Base-by-base conservation (phyloP, 64 coral and sea anemone genomes). In the Montipora efflorescens region DNA sequence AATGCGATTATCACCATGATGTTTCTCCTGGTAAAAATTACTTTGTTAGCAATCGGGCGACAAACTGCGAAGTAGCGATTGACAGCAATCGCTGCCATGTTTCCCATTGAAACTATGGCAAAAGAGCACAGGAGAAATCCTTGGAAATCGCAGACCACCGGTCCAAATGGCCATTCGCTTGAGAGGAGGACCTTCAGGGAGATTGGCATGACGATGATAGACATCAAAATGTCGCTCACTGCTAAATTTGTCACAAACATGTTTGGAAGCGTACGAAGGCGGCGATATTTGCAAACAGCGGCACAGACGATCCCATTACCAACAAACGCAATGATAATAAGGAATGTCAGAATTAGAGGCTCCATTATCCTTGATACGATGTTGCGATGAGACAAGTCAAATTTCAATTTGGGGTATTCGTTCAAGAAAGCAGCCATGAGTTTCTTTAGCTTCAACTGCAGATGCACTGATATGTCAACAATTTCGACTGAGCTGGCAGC, bases 21-120 rank as follows among this genome's bases (percentile, higher is more conserved):
- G 25, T 77, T 64, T 78, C 46, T 59, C 59, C 21, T 28, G 5
- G 93, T 83, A 55, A 90, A 94, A 48, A 90, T 61, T 46, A 47
- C 22, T 55, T 79, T 94, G 67, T 70, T 90, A 1, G 15, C 5
- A 28, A 90, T 77, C 1, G 93, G 93, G 10, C 77, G 47, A 2
- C 73, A 78, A n/a, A 94, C 72, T 7, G 93, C 93, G 9, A 90
- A 83, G 68, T 76, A 94, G 2, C 93, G 93, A 55, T 94, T 94
- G 2, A 94, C 62, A 16, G 93, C 87, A 52, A 94, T 90, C 2
- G 53, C 48, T 7, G 87, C 74, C 79, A 94, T 90, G 12, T 79
- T 90, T 3, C 67, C 77, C 69, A 90, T 68, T 19, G 91, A 93
- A 22, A 93, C 91, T 67, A 93, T 93, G 4, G 74, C 91, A 78